Base-by-base conservation (phyloP, 2,888 invertebrate genomes). In the Zygogramma bicolorata region DNA sequence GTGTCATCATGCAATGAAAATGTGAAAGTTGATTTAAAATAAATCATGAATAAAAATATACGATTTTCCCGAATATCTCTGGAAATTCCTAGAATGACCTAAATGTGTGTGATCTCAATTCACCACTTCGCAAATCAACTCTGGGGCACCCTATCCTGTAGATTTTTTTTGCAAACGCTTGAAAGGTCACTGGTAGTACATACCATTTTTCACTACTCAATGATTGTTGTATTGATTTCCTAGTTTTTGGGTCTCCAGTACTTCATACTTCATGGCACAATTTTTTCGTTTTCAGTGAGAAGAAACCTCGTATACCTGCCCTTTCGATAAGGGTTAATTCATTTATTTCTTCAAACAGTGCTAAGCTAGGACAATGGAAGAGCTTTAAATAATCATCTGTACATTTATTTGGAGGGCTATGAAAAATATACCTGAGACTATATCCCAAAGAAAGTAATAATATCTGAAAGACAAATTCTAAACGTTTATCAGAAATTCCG, bases 381-480 rank as follows among this genome's bases (percentile, higher is more conserved):
- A 77, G 81, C 81, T 79, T 79, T 77, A 77, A 79, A 82, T 81
- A 81, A 82, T 81, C 78, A 76, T 71, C 65, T 62, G 71, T 73
- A 74, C 66, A 73, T 69, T 70, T 58, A 46, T 27, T 46, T 46
- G 61, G 66, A 73, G 70, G 62, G 71, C 68, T 68, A 75, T 70
- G 22, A 62, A 81, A 83, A 81, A 84, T 85, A 85, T 85, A 85
- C 83, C 72, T 83, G 79, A 80, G 84, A 84, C 84, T 84, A 84
- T 84, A 84, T 84, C 79, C 79, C 79, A 65, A 74, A 74, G 70
- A 71, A 63, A 71, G 76, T 74, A 77, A 67, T 62, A 80, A 76
- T 76, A 78, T 42, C 53, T 58, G 74, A 74, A 73, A 73, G 78
- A 79, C 75, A 73, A 73, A 79, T 68, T 69, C 38, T 69, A 75